These are phyloP conservation scores for Polymixis flavicincta DNA, from an alignment of 2,888 invertebrate genomes.

Conservation along the genomic window DNA sequence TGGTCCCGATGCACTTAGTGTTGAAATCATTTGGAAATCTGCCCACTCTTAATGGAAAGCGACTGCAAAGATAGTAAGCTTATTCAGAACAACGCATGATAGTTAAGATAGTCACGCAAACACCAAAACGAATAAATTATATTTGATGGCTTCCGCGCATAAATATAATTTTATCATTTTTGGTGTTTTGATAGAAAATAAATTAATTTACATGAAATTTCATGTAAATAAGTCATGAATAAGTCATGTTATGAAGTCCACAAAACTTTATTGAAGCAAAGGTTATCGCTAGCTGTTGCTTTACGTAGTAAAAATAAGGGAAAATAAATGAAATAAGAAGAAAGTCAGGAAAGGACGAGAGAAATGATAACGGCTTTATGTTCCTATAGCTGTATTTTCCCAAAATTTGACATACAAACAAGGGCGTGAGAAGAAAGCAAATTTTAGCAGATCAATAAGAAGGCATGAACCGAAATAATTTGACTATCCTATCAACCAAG, in stretches of 20 bases:
- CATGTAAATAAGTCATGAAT: too few species aligned
- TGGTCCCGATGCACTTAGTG: slow-evolving; percentile 31
- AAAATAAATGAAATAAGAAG: background rate
- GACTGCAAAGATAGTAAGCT: slow-evolving; percentile 18
- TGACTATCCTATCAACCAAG: slow-evolving; percentile 14
- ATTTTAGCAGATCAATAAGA: slow-evolving; percentile 29
- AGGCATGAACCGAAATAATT: slow-evolving; percentile 26
- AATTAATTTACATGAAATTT: background rate
- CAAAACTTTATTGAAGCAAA: background rate
- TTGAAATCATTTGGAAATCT: slow-evolving; percentile 52
- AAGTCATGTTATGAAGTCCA: too few species aligned
- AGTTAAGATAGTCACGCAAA: background rate
- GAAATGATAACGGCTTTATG: background rate
- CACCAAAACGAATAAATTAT: background rate
- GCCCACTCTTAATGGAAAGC: slow-evolving; percentile 48
- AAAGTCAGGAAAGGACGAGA: background rate
- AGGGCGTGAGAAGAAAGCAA: slow-evolving; percentile 25
- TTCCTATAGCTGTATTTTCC: background rate
- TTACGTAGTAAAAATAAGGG: background rate
- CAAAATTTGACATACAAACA: slow-evolving; percentile 15
- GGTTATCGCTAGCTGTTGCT: too few species aligned
- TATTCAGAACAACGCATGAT: background rate
- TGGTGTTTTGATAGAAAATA: background rate
- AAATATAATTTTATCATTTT: too few species aligned
- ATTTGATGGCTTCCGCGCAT: background rate